Base-by-base conservation (phyloP, 1,140 invertebrate genomes). In the Myzus persicae region DNA sequence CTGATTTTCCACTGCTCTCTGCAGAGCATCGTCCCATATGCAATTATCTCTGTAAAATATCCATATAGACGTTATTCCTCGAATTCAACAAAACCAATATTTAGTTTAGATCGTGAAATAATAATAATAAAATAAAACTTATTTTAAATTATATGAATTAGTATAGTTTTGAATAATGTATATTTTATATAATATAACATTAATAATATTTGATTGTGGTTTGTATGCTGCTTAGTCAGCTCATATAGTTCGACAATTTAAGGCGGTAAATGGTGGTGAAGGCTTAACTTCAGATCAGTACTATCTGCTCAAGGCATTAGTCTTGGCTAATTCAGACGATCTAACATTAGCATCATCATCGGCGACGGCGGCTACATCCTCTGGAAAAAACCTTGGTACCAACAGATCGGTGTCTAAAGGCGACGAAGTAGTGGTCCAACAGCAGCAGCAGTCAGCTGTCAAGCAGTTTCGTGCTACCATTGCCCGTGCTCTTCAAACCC, bases 321-420 rank as follows among this genome's bases (percentile, higher is more conserved):
- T 98, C 48, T 95, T 99, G 94, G 97, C 98, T 93, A 99, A 99
- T 96, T 97, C 97, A 94, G 98, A 99, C 96, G 98, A 98, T 44
- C 96, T 96, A 82, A 90, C 67, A 54, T 54, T 82, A 38, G 76
- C 76, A 40, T 93, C 46, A 20, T 44, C 59, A 24, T 26, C 67
- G 1, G 5, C 18, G 6, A 22, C 40, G n/a, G 81, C 85, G 7
- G 26, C 22, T 9, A 3, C 84, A 31, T 1, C 42, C 26, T n/a
- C 26, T 5, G 85, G 31, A 46, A 46, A 46, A 6, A 44, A 87
- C 5, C 40, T 36, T 0, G 31, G 26, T 42, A 42, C 38, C 18
- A 67, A 90, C 20, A 40, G 14, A 31, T 20, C 44, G 3, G 20
- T 26, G 36, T 51, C 87, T n/a, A 90, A 90, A 40, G n/a, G 26